Conservation (phyloP, 2,888 invertebrate species). For the Campoplex capitator region DNA sequence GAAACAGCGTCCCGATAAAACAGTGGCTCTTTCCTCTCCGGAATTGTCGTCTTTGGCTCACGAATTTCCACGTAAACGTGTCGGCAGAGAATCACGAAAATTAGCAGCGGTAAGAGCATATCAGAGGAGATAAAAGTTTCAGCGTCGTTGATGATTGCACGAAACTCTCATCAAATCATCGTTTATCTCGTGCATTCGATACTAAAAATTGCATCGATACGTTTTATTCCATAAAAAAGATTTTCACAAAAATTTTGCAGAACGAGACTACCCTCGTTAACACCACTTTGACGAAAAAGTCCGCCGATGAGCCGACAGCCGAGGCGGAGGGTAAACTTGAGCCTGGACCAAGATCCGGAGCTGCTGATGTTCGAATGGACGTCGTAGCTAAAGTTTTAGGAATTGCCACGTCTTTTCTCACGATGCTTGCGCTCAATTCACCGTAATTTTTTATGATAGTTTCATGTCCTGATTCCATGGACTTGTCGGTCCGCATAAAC, state of each 20-base stretch:
- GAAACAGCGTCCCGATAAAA: constrained; percentile 55
- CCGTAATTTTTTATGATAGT: constrained; percentile 26
- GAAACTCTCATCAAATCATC: neutral
- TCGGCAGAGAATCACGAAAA: constrained; percentile 51
- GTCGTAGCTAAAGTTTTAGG: constrained; percentile 52
- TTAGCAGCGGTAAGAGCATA: constrained; percentile 64
- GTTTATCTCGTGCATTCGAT: too few relatives aligned
- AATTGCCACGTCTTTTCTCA: constrained; percentile 61
- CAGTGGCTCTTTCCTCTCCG: constrained; percentile 9
- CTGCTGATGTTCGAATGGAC: constrained; percentile 32
- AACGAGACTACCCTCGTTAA: constrained; percentile 31
- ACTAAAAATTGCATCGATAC: neutral
- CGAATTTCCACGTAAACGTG: constrained; percentile 54
- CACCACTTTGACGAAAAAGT: constrained; percentile 32
- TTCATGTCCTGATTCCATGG: neutral
- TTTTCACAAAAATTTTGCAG: constrained; percentile 32
- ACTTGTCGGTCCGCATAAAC: neutral
- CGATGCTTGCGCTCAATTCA: constrained; percentile 58
- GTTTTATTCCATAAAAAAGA: neutral
- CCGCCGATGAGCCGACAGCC: neutral
- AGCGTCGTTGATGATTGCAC: neutral
- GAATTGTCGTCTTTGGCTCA: constrained; percentile 17
- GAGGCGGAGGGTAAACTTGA: neutral
- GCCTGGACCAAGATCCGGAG: constrained; percentile 31
- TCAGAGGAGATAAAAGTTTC: neutral